phyloP scores from a whole-genome alignment of 1,140 invertebrate species.

The Ips typographus region DNA sequence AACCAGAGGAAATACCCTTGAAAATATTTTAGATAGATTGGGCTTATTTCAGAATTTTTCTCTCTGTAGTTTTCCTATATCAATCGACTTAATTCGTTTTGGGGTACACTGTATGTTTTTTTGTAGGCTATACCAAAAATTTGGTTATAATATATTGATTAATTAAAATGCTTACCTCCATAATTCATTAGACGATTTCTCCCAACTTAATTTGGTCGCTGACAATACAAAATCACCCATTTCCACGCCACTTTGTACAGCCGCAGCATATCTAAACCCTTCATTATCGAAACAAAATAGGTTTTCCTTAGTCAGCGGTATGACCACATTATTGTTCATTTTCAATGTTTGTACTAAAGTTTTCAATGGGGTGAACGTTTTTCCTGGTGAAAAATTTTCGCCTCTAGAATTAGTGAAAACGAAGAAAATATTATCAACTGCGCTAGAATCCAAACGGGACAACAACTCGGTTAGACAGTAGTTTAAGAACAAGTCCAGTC shows the following conservation, averaged over 20 bases:
- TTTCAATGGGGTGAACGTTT: constrained; percentile 32
- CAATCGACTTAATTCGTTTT: no score
- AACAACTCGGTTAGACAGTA: constrained; percentile 47
- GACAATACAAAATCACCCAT: constrained; percentile 15
- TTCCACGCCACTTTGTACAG: constrained; percentile 35
- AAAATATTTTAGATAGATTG: no score
- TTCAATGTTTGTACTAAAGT: constrained; percentile 33
- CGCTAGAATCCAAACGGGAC: constrained; percentile 44
- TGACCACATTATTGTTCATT: constrained; percentile 29
- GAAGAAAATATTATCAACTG: constrained; percentile 44
- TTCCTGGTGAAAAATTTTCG: constrained; percentile 41
- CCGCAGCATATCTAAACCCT: constrained; percentile 43
- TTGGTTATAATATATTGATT: no score
- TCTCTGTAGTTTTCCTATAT: no score
- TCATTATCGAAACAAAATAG: constrained; percentile 49
- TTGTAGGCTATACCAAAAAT: no score
- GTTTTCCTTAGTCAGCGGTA: constrained; percentile 37
- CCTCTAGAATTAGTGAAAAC: constrained; percentile 45
- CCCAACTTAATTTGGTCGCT: background rate
- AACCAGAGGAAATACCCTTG: no score
- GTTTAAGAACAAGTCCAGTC: constrained; percentile 41
- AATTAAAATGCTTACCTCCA: background rate
- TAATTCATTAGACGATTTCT: background rate
- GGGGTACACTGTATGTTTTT: no score
- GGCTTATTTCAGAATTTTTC: no score